phyloP scores from a whole-genome alignment of 2,888 invertebrate species.

The Mamestra brassicae region DNA sequence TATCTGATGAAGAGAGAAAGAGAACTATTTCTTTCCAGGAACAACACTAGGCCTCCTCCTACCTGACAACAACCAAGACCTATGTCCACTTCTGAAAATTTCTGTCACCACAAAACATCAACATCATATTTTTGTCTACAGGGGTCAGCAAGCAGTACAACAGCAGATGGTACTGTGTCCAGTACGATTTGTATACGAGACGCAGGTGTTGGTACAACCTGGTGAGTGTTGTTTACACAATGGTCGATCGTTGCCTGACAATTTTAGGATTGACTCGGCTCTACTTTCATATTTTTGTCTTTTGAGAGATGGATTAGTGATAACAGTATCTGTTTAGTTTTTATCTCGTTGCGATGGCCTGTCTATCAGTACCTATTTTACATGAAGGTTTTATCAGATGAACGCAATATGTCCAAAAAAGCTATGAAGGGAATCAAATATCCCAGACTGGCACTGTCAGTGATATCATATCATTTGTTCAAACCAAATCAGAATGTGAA shows the following conservation, averaged over 20 bases:
- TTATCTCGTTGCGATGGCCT: slow-evolving; percentile 28
- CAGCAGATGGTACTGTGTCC: slow-evolving; percentile 86
- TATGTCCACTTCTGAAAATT: not conserved
- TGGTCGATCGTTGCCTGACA: slow-evolving; percentile 1
- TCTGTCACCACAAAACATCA: not conserved
- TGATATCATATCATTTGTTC: not conserved
- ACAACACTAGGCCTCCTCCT: not conserved
- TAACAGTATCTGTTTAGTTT: slow-evolving; percentile 4
- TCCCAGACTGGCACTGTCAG: not conserved
- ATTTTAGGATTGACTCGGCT: not conserved
- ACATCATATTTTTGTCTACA: slow-evolving; percentile 53
- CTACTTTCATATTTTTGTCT: not conserved
- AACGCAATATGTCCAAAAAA: not conserved
- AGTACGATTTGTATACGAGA: slow-evolving; percentile 84
- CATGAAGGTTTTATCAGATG: slow-evolving; percentile 2
- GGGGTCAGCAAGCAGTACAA: slow-evolving; percentile 71
- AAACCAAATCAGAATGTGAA: not conserved
- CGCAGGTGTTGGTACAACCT: slow-evolving; percentile 83
- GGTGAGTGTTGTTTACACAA: slow-evolving; percentile 73
- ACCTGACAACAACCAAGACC: not conserved
- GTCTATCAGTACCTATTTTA: slow-evolving; percentile 16
- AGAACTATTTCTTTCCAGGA: too few relatives aligned
- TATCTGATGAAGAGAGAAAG: too few relatives aligned
- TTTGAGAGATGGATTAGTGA: slow-evolving; percentile 18
- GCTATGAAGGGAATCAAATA: not conserved